Base-by-base conservation (phyloP, 1,140 invertebrate species). In the Pseudomyrmex pallidus region DNA sequence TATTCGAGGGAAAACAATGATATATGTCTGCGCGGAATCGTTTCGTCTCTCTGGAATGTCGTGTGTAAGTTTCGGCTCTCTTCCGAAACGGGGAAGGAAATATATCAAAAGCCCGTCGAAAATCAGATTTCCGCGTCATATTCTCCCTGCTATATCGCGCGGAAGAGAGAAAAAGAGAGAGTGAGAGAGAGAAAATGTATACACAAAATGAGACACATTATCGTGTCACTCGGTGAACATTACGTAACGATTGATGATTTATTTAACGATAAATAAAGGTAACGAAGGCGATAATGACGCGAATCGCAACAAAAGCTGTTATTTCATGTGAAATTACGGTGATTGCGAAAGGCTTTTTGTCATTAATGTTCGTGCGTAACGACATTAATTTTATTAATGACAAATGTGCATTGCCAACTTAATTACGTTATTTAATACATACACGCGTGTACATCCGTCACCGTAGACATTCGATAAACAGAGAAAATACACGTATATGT, bases 201-300 rank as follows among this genome's bases (percentile, higher is more conserved):
- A 50, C 17, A 20, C 12, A 2, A 52, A 15, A 57, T 76, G 35
- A 35, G 35, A 35, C 35, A 35, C 35, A 35, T 35, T 35, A 22
- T 35, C 44, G 22, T 2, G 15, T 20, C 17, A 46, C 67, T 56
- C 20, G 52, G 35, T 46, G 48, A 67, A 20, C 35, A 35, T 35
- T 35, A 35, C 5, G 7, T 35, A 35, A 35, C 35, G 35, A 54
- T 67, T 54, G 48, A 54, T 1, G 12, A 20, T n/a, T 67, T 54
- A 67, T 77, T 77, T 67, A 66, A 77, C 17, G 35, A 76, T 48
- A 54, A 76, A 67, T 50, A 54, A 54, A 67, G n/a, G 25, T 66
- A 77, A 77, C 67, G 25, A 77, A 66, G 48, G 44, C 48, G 8
- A 35, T 76, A 76, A 66, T 67, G 74, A 54, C 13, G 35, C 17